Conservation (phyloP, 23 tunicate species). For the Styela clava region DNA sequence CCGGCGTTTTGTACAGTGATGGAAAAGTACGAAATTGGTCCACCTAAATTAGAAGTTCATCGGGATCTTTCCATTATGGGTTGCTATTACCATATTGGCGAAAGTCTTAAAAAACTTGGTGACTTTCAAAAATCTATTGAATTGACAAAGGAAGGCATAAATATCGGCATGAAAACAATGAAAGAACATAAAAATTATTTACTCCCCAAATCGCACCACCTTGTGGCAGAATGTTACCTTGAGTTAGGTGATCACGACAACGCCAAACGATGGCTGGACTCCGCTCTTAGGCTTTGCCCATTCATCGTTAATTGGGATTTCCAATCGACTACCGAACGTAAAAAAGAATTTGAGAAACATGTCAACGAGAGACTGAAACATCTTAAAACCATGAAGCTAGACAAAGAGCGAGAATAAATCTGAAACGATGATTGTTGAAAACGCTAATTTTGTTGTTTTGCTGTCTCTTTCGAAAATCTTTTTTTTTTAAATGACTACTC, state of each 20-base stretch:
- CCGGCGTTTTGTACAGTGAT: neutral
- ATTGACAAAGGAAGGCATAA: slow-evolving; percentile 12
- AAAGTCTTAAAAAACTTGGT: neutral
- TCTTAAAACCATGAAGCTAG: neutral
- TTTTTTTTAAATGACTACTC: too few species aligned
- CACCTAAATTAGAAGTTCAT: slow-evolving; percentile 5
- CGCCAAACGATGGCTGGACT: slow-evolving; percentile 17
- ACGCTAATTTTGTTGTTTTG: too few species aligned
- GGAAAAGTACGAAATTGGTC: slow-evolving; percentile 18
- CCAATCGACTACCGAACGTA: slow-evolving; percentile 6
- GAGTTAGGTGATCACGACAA: neutral
- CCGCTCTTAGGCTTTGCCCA: slow-evolving; percentile 20
- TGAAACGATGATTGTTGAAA: too few species aligned
- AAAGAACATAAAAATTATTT: slow-evolving; percentile 24
- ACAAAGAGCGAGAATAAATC: neutral
- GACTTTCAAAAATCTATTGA: neutral
- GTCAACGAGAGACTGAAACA: neutral
- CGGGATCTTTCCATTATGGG: slow-evolving; percentile 26
- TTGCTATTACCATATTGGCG: slow-evolving; percentile 14
- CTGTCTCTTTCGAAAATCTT: too few species aligned
- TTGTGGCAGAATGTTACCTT: slow-evolving; percentile 21
- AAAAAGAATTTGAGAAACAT: slow-evolving; percentile 12
- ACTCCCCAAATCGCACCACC: slow-evolving; percentile 15
- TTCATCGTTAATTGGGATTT: slow-evolving; percentile 24
- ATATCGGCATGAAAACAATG: slow-evolving; percentile 25